Conservation (phyloP, 2,797 vertebrate species). For the Sylvia borin region DNA sequence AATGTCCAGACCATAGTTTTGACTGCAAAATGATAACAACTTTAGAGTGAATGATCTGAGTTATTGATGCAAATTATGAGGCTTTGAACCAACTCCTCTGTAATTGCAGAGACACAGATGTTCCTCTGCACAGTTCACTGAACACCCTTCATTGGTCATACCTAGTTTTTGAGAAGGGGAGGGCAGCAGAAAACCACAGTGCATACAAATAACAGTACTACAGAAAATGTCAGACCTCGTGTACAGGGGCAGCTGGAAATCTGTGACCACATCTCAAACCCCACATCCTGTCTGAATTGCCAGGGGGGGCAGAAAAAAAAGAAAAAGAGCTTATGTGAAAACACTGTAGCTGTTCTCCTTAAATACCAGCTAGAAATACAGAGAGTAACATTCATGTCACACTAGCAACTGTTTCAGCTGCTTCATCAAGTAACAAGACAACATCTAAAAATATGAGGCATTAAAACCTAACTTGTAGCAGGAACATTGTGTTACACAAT, state of each 20-base stretch:
- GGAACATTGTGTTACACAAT: background rate
- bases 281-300: background rate
- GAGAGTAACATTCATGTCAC: background rate
- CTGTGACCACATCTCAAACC: background rate
- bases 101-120: background rate
- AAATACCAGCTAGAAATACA: background rate
- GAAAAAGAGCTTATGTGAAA: background rate
- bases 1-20: background rate
- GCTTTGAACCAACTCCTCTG: background rate
- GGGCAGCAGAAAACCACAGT: background rate
- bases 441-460: background rate
- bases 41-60: background rate
- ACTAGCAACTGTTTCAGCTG: background rate
- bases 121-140: background rate
- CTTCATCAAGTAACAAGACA: background rate
- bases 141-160: background rate
- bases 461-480: background rate
- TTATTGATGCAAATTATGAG: background rate
- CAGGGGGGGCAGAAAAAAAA: background rate
- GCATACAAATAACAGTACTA: background rate
- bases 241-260: background rate
- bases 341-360: background rate
- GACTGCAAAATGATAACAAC: rapidly evolving
- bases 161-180: background rate
- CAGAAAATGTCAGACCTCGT: background rate